phyloP scores from a whole-genome alignment of 2,113 vertebrate species.

The Falcunculus frontatus region DNA sequence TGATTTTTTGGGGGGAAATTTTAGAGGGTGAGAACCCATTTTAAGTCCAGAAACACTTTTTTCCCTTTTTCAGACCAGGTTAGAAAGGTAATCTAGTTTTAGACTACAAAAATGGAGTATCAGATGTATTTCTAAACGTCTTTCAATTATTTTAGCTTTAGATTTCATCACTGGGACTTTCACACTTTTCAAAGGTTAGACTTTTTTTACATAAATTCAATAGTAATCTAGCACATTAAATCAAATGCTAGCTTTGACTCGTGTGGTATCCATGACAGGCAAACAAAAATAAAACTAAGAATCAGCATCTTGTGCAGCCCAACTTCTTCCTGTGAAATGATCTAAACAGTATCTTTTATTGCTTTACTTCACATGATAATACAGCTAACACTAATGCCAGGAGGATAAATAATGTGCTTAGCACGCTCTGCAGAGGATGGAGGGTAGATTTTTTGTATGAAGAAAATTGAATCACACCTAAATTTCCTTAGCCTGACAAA shows the following conservation, averaged over 20 bases:
- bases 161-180: background rate
- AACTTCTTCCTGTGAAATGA: background rate
- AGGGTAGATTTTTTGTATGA: background rate
- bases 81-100: background rate
- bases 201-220: background rate
- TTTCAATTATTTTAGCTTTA: background rate
- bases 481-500: slow-evolving; percentile 57
- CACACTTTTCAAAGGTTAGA: background rate
- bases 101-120: background rate
- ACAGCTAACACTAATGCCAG: background rate
- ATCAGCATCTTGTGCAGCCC: background rate
- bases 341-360: background rate
- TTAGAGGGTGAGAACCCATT: background rate
- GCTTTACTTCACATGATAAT: background rate
- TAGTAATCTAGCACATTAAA: background rate
- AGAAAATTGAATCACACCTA: slow-evolving; percentile 54
- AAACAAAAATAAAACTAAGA: background rate
- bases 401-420: slow-evolving; percentile 50
- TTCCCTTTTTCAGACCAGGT: background rate
- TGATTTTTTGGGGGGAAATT: background rate
- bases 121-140: background rate
- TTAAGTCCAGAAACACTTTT: background rate
- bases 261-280: background rate
- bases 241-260: background rate
- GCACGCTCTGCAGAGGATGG: background rate